A percentile compares a stretch with the other conserved stretches of the same genome.
Evolutionary conservation across 2,113 vertebrate genomes (phyloP).

Genomic region (Hemibagrus wyckioides): DNA sequence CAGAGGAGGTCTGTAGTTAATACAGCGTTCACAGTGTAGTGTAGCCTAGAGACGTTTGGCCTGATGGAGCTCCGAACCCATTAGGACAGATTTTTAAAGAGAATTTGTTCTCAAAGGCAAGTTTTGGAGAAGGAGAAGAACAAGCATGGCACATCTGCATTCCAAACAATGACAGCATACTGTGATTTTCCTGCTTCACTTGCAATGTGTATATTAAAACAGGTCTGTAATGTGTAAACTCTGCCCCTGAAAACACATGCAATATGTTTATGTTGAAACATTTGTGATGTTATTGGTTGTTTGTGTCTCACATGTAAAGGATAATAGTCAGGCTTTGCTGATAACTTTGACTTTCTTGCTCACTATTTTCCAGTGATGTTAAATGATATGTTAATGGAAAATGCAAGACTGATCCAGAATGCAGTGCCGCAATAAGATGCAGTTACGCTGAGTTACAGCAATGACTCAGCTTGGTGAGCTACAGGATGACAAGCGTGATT

Average conservation of each 20-base stretch:
- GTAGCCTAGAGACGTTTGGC: constrained; percentile 56
- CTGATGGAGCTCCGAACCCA: constrained; percentile 60
- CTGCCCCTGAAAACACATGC: background rate
- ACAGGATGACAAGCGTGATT: background rate
- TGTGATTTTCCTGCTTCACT: background rate
- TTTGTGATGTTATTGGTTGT: background rate
- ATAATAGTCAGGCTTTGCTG: background rate
- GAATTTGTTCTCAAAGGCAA: background rate
- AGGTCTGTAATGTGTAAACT: background rate
- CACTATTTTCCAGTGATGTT: background rate
- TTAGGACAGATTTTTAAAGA: constrained; percentile 47
- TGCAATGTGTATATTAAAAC: background rate
- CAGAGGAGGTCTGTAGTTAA: constrained; percentile 23
- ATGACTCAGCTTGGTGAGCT: background rate
- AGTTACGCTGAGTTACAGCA: background rate
- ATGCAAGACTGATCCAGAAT: background rate
- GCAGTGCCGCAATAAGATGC: background rate
- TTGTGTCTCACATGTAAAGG: background rate
- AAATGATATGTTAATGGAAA: background rate
- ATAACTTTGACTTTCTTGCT: background rate
- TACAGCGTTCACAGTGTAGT: constrained; percentile 14
- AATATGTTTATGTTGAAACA: background rate
- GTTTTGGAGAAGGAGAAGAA: background rate
- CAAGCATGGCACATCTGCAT: background rate
- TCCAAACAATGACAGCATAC: background rate